These are phyloP conservation scores for Pantherophis alleghaniensis DNA, from an alignment of 2,797 vertebrate species.

Conservation along the genomic window DNA sequence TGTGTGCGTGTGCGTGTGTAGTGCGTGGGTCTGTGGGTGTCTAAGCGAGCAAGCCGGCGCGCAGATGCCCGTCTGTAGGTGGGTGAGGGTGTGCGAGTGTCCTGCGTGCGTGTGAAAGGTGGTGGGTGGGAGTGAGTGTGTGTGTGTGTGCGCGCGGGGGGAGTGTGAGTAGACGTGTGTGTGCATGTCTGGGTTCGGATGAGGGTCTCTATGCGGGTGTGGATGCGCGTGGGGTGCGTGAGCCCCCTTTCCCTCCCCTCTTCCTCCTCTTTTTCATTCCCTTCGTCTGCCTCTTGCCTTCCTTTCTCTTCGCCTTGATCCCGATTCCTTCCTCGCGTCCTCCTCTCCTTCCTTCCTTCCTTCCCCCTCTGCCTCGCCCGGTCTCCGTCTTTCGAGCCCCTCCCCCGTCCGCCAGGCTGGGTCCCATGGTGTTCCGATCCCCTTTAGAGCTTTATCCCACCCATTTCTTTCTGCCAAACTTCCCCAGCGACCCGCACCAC, in stretches of 20 bases:
- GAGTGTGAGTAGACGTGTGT: slow-evolving; percentile 42
- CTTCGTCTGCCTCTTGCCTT: slow-evolving; percentile 42
- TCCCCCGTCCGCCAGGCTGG: slow-evolving; percentile 80
- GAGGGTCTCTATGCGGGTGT: slow-evolving; percentile 73
- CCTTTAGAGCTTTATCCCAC: slow-evolving; percentile 99
- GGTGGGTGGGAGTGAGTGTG: slow-evolving; percentile 45
- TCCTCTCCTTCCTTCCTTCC: slow-evolving; percentile 26
- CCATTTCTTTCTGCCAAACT: slow-evolving; percentile 99
- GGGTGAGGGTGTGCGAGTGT: not conserved
- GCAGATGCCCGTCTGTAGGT: not conserved
- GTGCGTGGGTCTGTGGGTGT: slow-evolving; percentile 3
- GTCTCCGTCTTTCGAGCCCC: slow-evolving; percentile 80
- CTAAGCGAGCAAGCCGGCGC: not conserved
- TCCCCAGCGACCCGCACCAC: slow-evolving; percentile 91
- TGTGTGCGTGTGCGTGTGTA: slow-evolving; percentile 41
- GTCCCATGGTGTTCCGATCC: slow-evolving; percentile 99
- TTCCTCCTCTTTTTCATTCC: slow-evolving; percentile 72
- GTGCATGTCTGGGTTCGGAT: not conserved
- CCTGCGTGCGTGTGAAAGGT: slow-evolving; percentile 44
- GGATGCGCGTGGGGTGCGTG: slow-evolving; percentile 75
- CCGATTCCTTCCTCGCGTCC: slow-evolving; percentile 73
- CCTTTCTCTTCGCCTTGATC: not conserved
- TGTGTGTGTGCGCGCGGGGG: slow-evolving; percentile 39
- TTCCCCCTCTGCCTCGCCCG: slow-evolving; percentile 65
- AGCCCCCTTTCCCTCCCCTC: slow-evolving; percentile 74